Conservation (phyloP, 2,113 vertebrate genomes). For the Microcebus tavaratra region DNA sequence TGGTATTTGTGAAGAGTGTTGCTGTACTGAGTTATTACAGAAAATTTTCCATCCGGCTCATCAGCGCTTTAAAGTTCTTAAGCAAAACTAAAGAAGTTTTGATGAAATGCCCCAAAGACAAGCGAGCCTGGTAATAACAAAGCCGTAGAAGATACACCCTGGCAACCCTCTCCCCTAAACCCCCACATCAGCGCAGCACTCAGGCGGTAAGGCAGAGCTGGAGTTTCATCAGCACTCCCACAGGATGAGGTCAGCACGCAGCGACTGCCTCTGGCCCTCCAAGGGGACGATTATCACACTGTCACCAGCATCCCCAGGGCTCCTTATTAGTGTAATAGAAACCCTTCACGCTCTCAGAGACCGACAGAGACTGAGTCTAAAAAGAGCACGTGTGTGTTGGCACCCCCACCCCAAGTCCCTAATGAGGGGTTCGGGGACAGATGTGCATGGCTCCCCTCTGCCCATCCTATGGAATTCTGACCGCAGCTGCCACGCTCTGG, state of each 20-base stretch:
- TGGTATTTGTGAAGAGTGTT: not conserved
- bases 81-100: constrained; percentile 80
- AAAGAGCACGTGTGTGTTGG: not conserved
- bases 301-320: constrained; percentile 79
- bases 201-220: constrained; percentile 72
- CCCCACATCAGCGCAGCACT: constrained; percentile 27
- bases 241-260: constrained; percentile 70
- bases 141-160: constrained; percentile 55
- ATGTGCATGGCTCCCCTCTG: not conserved
- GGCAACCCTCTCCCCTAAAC: constrained; percentile 59
- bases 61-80: constrained; percentile 75
- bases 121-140: constrained; percentile 71
- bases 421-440: not conserved
- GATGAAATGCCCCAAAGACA: constrained; percentile 82
- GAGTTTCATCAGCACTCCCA: constrained; percentile 88
- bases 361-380: not conserved
- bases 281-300: constrained; percentile 79
- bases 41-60: constrained; percentile 66
- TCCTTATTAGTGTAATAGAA: constrained; percentile 84
- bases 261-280: constrained; percentile 70
- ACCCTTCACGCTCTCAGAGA: constrained; percentile 72
- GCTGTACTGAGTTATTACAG: not conserved
- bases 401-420: not conserved
- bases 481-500: not conserved
- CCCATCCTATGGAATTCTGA: constrained; percentile 36